phyloP scores from a whole-genome alignment of 2,113 vertebrate species.

The Rhynchopsitta pachyrhyncha region DNA sequence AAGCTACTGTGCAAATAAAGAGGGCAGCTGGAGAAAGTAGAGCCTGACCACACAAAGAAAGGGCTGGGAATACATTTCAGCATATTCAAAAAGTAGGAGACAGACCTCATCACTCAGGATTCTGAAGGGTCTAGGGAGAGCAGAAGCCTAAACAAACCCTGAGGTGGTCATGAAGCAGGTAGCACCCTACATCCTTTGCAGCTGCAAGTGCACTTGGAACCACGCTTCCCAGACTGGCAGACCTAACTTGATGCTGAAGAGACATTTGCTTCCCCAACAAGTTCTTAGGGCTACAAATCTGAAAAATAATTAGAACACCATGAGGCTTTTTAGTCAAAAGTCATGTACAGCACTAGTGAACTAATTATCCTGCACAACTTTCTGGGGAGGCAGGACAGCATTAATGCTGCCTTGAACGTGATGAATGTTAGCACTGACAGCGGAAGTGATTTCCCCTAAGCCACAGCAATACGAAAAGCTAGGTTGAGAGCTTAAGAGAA shows the following conservation, averaged over 20 bases:
- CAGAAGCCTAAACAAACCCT: not conserved
- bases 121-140: not conserved
- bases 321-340: not conserved
- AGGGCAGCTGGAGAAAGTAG: not conserved
- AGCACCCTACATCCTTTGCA: not conserved
- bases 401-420: not conserved
- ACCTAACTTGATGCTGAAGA: not conserved
- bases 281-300: not conserved
- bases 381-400: not conserved
- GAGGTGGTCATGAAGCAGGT: not conserved
- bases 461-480: not conserved
- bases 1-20: conserved; percentile 41
- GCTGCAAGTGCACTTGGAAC: not conserved
- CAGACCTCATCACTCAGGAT: not conserved
- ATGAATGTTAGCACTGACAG: not conserved
- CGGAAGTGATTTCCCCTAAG: not conserved
- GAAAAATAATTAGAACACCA: not conserved
- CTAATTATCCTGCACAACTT: not conserved
- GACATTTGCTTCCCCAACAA: not conserved
- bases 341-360: not conserved
- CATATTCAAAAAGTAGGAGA: not conserved
- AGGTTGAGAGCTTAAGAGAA: not conserved
- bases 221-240: not conserved
- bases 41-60: conserved; percentile 5
- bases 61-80: not conserved